phyloP scores from a whole-genome alignment of 2,113 vertebrate species.

The Panurus biarmicus region DNA sequence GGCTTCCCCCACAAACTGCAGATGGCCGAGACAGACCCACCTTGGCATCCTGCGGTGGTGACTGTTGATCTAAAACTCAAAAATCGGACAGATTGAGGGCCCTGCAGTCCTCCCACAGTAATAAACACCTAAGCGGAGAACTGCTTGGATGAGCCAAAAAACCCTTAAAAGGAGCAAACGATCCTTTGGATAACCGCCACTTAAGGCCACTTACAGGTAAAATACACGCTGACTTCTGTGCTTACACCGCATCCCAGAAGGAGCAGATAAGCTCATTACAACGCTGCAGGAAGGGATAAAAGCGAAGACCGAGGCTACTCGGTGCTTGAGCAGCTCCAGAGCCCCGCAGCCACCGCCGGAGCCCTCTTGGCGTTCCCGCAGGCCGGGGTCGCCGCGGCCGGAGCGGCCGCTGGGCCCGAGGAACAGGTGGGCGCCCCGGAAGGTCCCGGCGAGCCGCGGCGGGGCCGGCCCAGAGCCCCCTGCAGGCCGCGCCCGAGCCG shows the following conservation, averaged over 20 bases:
- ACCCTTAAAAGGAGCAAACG: neutral
- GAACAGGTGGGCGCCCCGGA: constrained; percentile 36
- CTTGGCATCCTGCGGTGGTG: neutral
- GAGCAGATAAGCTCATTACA: constrained; percentile 42
- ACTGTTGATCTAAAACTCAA: neutral
- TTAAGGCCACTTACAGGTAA: neutral
- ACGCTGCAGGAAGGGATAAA: neutral
- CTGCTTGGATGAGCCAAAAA: neutral
- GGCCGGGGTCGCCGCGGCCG: neutral
- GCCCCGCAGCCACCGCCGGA: neutral
- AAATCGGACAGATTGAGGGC: neutral
- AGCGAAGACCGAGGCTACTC: neutral
- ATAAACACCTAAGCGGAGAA: neutral
- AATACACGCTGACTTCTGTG: neutral
- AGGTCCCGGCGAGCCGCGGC: neutral
- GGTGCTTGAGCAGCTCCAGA: neutral
- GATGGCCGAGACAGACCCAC: neutral
- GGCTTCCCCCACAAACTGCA: neutral
- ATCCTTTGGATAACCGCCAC: neutral
- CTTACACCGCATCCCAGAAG: neutral
- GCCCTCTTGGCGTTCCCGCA: neutral
- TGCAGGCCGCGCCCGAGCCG: constrained; percentile 67
- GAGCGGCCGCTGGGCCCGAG: neutral
- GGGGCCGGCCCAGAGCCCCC: neutral
- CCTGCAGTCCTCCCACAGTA: neutral